A percentile compares a stretch with the other conserved stretches of the same genome.
Conservation (phyloP, 2,797 vertebrate genomes). For the Sebastes trivittatus region DNA sequence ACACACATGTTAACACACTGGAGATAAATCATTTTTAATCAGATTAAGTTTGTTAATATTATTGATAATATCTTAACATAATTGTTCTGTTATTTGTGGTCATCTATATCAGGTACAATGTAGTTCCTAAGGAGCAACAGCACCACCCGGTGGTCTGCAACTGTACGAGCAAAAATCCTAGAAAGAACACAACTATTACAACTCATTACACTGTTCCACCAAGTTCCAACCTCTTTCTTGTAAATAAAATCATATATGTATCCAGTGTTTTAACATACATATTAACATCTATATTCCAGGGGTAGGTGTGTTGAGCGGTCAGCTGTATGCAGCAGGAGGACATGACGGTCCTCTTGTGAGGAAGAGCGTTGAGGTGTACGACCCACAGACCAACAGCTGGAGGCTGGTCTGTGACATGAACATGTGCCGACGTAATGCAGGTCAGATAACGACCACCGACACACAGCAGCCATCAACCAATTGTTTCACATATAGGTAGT, state of each 20-base stretch:
- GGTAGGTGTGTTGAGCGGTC: conserved; percentile 91
- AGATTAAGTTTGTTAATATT: neutral
- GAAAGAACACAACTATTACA: no score
- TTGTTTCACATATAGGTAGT: neutral
- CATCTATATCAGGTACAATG: neutral
- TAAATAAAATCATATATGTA: neutral
- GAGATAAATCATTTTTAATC: neutral
- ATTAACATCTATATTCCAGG: conserved; percentile 74
- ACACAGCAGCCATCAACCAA: neutral
- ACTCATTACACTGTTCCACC: neutral
- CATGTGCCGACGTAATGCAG: conserved; percentile 97
- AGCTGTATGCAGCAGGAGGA: conserved; percentile 94
- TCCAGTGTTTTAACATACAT: neutral
- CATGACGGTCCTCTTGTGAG: conserved; percentile 96
- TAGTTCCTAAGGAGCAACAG: neutral
- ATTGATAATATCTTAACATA: neutral
- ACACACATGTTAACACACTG: neutral
- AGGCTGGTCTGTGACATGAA: conserved; percentile 97
- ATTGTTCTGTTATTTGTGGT: neutral
- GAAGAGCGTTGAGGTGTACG: conserved; percentile 96
- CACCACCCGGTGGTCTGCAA: conserved; percentile 16
- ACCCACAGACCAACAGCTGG: conserved; percentile 91
- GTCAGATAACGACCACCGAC: conserved; percentile 66
- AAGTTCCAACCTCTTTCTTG: neutral
- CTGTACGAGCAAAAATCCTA: neutral